phyloP scores from a whole-genome alignment of 2,797 vertebrate species.

The Amblyraja radiata region DNA sequence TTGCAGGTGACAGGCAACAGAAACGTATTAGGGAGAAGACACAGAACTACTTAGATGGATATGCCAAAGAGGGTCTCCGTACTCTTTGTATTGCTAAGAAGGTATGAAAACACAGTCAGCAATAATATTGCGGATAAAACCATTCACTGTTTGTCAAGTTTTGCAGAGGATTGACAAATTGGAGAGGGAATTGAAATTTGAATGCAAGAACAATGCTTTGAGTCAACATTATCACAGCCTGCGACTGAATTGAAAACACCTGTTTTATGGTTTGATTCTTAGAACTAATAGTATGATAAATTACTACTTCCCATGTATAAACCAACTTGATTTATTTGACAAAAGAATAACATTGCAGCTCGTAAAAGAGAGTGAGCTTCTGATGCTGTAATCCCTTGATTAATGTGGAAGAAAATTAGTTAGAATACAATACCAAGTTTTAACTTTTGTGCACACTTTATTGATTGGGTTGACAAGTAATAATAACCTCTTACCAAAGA shows the following conservation, averaged over 20 bases:
- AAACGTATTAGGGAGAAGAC: constrained; percentile 63
- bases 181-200: neutral
- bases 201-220: neutral
- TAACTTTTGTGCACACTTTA: too few relatives aligned
- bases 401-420: neutral
- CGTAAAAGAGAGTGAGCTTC: neutral
- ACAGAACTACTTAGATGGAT: constrained; percentile 76
- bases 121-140: neutral
- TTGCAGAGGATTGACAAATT: neutral
- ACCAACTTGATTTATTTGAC: neutral
- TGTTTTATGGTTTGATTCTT: neutral
- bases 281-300: neutral
- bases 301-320: neutral
- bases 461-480: neutral
- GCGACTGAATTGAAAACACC: neutral
- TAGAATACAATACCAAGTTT: neutral
- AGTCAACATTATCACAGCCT: neutral
- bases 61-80: constrained; percentile 79
- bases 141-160: neutral
- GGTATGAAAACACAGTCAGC: constrained; percentile 53
- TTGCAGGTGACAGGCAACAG: constrained; percentile 40
- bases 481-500: neutral
- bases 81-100: constrained; percentile 87
- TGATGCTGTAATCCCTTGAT: neutral
- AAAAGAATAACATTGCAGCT: neutral